These are phyloP conservation scores for Lamprologus callipterus DNA, from an alignment of 2,113 vertebrate genomes.

Conservation along the genomic window DNA sequence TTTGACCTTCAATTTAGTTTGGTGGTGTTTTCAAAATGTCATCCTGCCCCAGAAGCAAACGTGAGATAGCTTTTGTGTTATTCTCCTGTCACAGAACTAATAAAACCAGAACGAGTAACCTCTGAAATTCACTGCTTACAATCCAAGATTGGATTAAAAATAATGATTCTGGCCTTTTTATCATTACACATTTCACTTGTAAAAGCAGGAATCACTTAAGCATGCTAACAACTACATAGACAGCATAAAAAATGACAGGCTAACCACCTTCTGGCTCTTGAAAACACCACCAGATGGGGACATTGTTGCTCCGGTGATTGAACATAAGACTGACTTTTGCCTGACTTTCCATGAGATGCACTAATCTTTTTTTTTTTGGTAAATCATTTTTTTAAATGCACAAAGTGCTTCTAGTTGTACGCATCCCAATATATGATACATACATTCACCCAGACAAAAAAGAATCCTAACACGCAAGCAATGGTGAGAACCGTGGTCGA, in stretches of 20 bases:
- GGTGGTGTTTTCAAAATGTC: background rate
- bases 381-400: background rate
- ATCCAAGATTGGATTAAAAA: background rate
- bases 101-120: background rate
- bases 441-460: background rate
- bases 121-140: background rate
- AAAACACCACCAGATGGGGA: conserved; percentile 19
- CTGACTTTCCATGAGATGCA: background rate
- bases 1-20: background rate
- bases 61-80: background rate
- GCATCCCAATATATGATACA: background rate
- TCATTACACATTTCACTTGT: background rate
- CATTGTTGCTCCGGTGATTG: background rate
- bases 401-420: background rate
- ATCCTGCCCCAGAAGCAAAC: background rate
- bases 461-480: background rate
- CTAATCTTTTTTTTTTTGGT: no score
- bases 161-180: background rate
- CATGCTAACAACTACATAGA: background rate
- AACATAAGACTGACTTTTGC: background rate
- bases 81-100: background rate
- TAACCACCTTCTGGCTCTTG: background rate
- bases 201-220: background rate
- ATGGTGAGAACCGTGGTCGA: background rate
- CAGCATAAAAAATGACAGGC: background rate